phyloP scores from a whole-genome alignment of 2,113 vertebrate species.

The Microtus ochrogaster region DNA sequence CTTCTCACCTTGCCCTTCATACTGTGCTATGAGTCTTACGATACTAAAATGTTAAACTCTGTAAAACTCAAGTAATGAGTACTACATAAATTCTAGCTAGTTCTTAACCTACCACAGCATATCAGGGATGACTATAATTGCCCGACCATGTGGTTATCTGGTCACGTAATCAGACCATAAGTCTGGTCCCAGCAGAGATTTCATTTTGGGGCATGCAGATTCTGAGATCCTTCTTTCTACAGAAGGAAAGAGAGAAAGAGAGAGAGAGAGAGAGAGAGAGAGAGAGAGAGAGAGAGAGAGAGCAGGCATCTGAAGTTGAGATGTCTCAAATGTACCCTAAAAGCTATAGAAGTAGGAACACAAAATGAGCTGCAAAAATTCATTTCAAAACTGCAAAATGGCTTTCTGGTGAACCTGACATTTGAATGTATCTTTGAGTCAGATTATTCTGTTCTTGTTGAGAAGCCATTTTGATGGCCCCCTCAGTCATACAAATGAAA shows the following conservation, averaged over 20 bases:
- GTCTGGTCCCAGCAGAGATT: background rate
- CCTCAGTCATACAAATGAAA: slow-evolving; percentile 9
- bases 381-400: slow-evolving; percentile 61
- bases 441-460: slow-evolving; percentile 39
- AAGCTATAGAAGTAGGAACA: background rate
- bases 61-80: background rate
- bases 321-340: background rate
- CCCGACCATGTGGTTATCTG: background rate
- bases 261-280: too few relatives aligned
- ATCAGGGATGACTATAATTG: too few relatives aligned
- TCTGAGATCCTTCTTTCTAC: background rate
- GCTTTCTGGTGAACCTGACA: slow-evolving; percentile 40
- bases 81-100: background rate
- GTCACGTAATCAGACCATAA: too few relatives aligned
- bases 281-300: background rate
- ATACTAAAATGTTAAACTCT: background rate
- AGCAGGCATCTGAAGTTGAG: background rate
- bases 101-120: background rate
- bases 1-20: background rate
- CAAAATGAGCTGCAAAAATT: background rate
- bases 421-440: background rate
- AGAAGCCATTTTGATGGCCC: background rate
- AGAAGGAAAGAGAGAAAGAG: background rate
- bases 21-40: background rate
- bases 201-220: too few relatives aligned